Conservation (phyloP, 2,888 invertebrate genomes). For the Diplazon laetatorius region DNA sequence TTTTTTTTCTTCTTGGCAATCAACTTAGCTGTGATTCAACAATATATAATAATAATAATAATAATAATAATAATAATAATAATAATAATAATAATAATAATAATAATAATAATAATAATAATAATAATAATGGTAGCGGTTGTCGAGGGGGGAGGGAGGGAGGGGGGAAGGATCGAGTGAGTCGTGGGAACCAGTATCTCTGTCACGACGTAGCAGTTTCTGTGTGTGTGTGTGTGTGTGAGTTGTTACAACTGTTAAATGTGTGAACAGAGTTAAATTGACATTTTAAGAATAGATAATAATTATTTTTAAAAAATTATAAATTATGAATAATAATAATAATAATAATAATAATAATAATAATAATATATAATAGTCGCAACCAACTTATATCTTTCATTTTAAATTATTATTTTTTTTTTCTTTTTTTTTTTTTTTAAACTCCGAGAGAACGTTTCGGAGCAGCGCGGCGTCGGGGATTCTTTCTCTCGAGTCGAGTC, state of each 20-base stretch:
- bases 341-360: constrained; percentile 37
- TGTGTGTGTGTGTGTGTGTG: too few species aligned
- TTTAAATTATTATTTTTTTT: too few species aligned
- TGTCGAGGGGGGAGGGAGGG: constrained; percentile 18
- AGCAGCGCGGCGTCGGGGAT: too few species aligned
- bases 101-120: constrained; percentile 47
- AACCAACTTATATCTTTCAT: too few species aligned
- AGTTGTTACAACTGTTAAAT: constrained; percentile 38
- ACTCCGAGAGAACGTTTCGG: constrained; percentile 26
- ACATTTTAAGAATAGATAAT: constrained; percentile 26
- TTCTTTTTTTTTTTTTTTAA: too few species aligned
- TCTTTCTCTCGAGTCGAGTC: constrained; percentile 40
- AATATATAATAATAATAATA: constrained; percentile 53
- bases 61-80: constrained; percentile 55
- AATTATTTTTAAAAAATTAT: too few species aligned
- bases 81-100: constrained; percentile 34
- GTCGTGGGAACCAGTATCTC: too few species aligned
- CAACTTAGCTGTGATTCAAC: constrained; percentile 44
- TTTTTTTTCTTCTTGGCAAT: constrained; percentile 56
- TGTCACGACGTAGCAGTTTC: constrained; percentile 40
- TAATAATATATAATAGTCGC: too few species aligned
- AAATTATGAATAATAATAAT: too few species aligned
- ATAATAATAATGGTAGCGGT: constrained; percentile 50
- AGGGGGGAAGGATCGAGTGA: constrained; percentile 27
- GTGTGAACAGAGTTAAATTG: constrained; percentile 46